Conservation (phyloP, 53 echinoderm and acorn worm genomes). For the Hippasteria phrygiana region DNA sequence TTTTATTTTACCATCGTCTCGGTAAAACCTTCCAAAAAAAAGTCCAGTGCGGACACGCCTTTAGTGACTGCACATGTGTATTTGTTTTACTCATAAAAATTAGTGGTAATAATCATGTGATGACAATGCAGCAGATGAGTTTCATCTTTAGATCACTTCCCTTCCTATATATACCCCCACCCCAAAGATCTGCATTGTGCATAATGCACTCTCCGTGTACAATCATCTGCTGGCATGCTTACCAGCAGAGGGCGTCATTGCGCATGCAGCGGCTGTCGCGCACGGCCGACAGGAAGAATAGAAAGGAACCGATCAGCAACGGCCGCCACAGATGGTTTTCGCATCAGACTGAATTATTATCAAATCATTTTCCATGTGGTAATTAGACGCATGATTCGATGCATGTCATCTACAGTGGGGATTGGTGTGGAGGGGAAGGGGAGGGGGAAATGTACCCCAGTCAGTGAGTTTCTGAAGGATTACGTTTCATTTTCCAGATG, state of each 20-base stretch:
- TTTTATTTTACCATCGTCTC: too few species aligned
- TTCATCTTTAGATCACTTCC: too few species aligned
- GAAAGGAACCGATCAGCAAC: neutral
- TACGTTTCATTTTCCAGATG: neutral
- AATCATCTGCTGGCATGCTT: neutral
- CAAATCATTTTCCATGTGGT: neutral
- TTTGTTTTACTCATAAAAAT: too few species aligned
- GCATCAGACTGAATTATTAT: neutral
- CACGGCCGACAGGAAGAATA: neutral
- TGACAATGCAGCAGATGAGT: too few species aligned
- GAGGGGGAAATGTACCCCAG: neutral
- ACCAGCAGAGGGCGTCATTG: neutral
- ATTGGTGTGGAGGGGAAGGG: neutral
- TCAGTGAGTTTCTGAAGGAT: neutral
- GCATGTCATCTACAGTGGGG: neutral
- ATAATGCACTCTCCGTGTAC: neutral
- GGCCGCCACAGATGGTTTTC: neutral
- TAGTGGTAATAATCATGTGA: too few species aligned
- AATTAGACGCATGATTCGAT: neutral
- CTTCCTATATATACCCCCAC: too few species aligned
- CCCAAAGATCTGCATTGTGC: neutral
- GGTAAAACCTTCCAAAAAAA: too few species aligned
- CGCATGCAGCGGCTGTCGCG: neutral
- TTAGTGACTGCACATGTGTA: too few species aligned
- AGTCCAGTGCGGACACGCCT: too few species aligned